phyloP scores from a whole-genome alignment of 2,113 vertebrate species.

The Eidolon helvum region DNA sequence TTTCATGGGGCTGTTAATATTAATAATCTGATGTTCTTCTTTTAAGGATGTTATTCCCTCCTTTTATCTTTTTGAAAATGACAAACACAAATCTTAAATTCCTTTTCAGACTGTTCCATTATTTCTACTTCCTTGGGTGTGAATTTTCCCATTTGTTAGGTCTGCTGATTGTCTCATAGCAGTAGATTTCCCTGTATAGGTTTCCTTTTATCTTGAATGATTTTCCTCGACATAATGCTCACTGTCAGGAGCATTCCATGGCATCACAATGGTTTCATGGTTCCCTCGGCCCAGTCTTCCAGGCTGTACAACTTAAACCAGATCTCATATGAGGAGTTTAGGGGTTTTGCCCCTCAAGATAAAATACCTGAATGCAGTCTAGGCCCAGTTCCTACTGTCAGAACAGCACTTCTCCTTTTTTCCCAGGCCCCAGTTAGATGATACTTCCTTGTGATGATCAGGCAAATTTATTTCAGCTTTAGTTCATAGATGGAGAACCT shows the following conservation, averaged over 20 bases:
- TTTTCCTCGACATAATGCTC: neutral
- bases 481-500: neutral
- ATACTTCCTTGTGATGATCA: neutral
- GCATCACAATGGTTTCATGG: neutral
- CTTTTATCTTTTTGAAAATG: conserved; percentile 30
- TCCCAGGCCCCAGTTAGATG: neutral
- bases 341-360: neutral
- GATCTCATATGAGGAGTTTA: neutral
- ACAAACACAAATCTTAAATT: neutral
- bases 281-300: neutral
- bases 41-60: neutral
- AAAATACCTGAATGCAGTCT: neutral
- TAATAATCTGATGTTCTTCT: neutral
- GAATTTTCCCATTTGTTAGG: neutral
- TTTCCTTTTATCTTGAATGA: neutral
- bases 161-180: neutral
- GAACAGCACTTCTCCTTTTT: neutral
- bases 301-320: neutral
- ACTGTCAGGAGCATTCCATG: neutral
- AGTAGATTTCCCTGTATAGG: neutral
- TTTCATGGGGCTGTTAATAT: neutral
- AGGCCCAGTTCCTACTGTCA: neutral
- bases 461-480: neutral
- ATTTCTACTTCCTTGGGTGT: neutral
- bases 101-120: neutral